Conservation (phyloP, 2,888 invertebrate genomes). For the Archips xylosteana region DNA sequence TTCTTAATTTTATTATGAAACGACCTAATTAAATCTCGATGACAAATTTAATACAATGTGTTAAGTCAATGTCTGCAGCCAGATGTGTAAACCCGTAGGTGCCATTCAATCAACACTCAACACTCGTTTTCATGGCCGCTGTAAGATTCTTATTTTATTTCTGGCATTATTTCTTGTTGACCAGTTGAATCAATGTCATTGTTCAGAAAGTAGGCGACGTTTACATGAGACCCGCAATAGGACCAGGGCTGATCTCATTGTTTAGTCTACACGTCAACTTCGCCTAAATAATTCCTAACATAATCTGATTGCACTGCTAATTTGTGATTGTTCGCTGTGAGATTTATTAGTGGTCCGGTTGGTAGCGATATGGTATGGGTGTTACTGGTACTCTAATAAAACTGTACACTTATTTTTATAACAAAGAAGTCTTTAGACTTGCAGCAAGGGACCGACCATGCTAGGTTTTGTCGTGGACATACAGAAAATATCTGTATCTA, state of each 20-base stretch:
- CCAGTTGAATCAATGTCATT: slow-evolving; percentile 65
- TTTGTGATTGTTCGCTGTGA: slow-evolving; percentile 55
- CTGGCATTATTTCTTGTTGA: slow-evolving; percentile 45
- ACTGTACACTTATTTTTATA: not conserved
- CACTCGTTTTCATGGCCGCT: slow-evolving; percentile 11
- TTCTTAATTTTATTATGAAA: slow-evolving; percentile 33
- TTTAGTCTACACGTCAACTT: slow-evolving; percentile 77
- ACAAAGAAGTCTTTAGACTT: not conserved
- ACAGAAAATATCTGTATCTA: too few relatives aligned
- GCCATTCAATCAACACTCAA: slow-evolving; percentile 24
- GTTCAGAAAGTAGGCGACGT: slow-evolving; percentile 57
- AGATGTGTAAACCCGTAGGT: slow-evolving; percentile 21
- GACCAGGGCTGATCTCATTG: slow-evolving; percentile 77
- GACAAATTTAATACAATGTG: slow-evolving; percentile 37
- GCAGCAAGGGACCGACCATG: not conserved
- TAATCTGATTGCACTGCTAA: slow-evolving; percentile 52
- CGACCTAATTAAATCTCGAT: slow-evolving; percentile 31
- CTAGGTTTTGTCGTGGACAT: not conserved
- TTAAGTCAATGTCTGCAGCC: slow-evolving; percentile 29
- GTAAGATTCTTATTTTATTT: slow-evolving; percentile 7
- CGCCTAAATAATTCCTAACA: slow-evolving; percentile 68
- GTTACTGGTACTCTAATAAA: not conserved
- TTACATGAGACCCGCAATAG: slow-evolving; percentile 57
- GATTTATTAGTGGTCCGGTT: slow-evolving; percentile 49
- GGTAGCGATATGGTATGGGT: not conserved